A percentile compares a stretch with the other conserved stretches of the same genome.
Evolutionary conservation across 2,113 vertebrate species (phyloP).

Genomic region (Lathamus discolor): DNA sequence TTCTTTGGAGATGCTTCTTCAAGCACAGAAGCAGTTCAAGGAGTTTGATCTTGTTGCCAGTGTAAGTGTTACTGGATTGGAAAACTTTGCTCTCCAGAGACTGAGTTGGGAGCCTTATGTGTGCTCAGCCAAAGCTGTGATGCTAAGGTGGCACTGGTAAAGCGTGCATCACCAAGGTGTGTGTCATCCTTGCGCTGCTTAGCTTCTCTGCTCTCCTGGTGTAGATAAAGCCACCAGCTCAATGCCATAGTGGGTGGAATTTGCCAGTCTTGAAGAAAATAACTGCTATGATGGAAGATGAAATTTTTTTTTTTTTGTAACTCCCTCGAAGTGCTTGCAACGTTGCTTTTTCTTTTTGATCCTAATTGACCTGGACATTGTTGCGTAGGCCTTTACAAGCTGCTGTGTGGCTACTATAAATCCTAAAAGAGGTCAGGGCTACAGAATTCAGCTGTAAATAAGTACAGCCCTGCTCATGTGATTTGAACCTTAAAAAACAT

Average conservation of each 20-base stretch:
- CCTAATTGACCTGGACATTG: not conserved
- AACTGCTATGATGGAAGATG: not conserved
- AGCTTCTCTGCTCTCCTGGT: not conserved
- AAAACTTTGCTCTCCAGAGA: not conserved
- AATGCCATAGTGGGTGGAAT: not conserved
- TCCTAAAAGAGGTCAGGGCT: not conserved
- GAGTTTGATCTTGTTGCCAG: constrained; percentile 81
- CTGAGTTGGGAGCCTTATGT: not conserved
- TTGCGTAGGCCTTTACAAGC: not conserved
- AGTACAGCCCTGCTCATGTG: not conserved
- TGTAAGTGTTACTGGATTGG: constrained; percentile 60
- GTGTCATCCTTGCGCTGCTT: not conserved
- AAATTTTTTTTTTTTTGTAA: not conserved
- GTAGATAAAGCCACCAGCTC: not conserved
- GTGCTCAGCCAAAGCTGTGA: not conserved
- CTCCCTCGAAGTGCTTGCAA: not conserved
- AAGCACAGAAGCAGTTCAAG: constrained; percentile 76
- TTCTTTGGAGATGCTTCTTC: constrained; percentile 79
- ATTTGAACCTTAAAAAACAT: not conserved
- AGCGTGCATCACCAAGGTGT: not conserved
- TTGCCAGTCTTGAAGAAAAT: not conserved
- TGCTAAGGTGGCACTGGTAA: not conserved
- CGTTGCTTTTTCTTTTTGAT: not conserved
- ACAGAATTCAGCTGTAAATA: not conserved
- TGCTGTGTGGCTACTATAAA: not conserved